Conservation (phyloP, 2,113 vertebrate genomes). For the Mixornis gularis region DNA sequence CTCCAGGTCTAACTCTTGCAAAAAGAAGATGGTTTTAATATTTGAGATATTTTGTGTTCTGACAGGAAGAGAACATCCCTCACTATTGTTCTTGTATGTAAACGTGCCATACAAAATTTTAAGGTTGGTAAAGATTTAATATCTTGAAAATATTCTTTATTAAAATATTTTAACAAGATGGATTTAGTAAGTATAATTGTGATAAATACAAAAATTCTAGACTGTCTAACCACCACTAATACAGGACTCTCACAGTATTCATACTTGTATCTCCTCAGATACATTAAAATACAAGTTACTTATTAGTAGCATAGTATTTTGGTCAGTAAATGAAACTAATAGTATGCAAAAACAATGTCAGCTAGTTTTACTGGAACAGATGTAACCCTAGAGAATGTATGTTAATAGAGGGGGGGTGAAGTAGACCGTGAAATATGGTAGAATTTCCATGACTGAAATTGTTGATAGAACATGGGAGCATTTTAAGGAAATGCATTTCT, state of each 20-base stretch:
- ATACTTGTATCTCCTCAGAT: neutral
- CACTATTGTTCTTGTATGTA: neutral
- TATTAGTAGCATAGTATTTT: neutral
- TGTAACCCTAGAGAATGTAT: neutral
- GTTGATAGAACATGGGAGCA: accelerated
- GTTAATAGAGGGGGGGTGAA: neutral
- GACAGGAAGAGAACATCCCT: neutral
- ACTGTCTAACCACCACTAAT: neutral
- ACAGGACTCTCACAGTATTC: neutral
- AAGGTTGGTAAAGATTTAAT: neutral
- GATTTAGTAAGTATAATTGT: neutral
- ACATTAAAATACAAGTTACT: neutral
- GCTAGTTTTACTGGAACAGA: neutral
- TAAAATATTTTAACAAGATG: neutral
- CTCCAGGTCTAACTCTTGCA: neutral
- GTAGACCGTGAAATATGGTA: neutral
- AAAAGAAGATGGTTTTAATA: neutral
- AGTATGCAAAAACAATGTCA: neutral
- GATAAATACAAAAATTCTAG: neutral
- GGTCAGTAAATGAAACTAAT: neutral
- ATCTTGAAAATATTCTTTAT: neutral
- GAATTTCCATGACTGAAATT: neutral
- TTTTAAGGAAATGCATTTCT: neutral
- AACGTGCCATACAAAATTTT: neutral
- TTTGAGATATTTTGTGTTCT: neutral